Conservation (phyloP, 1,140 invertebrate genomes). For the Adoxophyes honmai region DNA sequence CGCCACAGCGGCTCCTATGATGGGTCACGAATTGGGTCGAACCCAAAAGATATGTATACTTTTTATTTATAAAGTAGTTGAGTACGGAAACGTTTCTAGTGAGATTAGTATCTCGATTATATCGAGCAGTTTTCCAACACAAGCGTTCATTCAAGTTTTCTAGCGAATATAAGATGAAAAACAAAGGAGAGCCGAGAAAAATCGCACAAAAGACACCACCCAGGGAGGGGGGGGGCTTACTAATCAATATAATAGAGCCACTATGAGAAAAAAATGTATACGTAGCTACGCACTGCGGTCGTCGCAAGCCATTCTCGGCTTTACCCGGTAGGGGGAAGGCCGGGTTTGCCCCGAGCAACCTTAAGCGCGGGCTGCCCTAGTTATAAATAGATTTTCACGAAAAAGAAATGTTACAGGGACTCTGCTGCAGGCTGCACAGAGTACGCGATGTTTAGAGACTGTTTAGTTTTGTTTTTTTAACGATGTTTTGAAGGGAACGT, state of each 20-base stretch:
- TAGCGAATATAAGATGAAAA: conserved; percentile 35
- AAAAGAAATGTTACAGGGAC: conserved; percentile 76
- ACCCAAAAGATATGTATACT: no score
- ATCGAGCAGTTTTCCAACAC: no score
- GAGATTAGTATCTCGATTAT: no score
- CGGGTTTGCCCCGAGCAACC: neutral
- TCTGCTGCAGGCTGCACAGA: conserved; percentile 67
- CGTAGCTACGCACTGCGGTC: conserved; percentile 39
- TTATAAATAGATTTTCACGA: conserved; percentile 77
- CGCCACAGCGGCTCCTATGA: no score
- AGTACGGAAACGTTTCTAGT: no score
- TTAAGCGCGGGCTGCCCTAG: conserved; percentile 59
- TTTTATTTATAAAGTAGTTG: no score
- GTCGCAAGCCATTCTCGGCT: conserved; percentile 28
- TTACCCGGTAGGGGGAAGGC: conserved; percentile 19
- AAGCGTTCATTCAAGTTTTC: conserved; percentile 10
- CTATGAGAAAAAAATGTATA: conserved; percentile 69
- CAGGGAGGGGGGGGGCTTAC: conserved; percentile 60
- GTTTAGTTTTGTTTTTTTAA: no score
- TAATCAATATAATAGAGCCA: conserved; percentile 77
- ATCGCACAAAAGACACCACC: conserved; percentile 51
- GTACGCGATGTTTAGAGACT: conserved; percentile 26
- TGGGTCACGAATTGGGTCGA: no score
- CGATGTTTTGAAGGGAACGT: no score
- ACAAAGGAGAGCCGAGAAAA: conserved; percentile 62